Evolutionary conservation across 2,113 vertebrate genomes (phyloP).

Genomic region (Gymnorhina tibicen): DNA sequence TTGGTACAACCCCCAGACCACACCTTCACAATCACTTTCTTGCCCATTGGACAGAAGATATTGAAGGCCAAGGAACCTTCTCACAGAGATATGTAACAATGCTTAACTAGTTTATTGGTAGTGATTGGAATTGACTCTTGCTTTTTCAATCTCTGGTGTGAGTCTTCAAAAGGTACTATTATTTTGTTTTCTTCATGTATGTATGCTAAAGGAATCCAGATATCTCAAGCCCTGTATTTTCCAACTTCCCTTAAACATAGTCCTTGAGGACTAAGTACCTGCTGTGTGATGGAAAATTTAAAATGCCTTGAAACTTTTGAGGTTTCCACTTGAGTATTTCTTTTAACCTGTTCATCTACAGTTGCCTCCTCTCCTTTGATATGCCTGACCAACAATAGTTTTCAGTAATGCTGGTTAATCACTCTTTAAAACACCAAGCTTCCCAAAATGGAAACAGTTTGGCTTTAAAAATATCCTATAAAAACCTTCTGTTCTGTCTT

Average conservation of each 20-base stretch:
- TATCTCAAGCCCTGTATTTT: not conserved
- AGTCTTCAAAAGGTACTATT: not conserved
- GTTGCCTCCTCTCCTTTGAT: not conserved
- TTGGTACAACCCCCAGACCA: not conserved
- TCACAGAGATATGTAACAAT: not conserved
- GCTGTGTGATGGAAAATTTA: not conserved
- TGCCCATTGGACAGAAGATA: not conserved
- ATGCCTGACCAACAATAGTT: not conserved
- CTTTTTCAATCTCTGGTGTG: not conserved
- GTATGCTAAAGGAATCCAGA: not conserved
- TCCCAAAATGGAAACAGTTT: not conserved
- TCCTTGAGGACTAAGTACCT: not conserved
- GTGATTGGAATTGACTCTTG: not conserved
- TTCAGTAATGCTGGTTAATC: not conserved
- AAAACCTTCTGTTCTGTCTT: not conserved
- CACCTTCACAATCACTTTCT: not conserved
- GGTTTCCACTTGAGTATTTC: not conserved
- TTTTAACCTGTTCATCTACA: not conserved
- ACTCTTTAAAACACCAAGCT: not conserved
- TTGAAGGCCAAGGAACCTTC: not conserved
- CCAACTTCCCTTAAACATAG: not conserved
- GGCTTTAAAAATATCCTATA: not conserved
- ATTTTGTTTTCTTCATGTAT: not conserved
- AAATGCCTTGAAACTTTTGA: not conserved
- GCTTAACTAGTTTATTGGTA: not conserved